phyloP scores from a whole-genome alignment of 2,797 vertebrate genomes.

The Pyrocephalus nanus region DNA sequence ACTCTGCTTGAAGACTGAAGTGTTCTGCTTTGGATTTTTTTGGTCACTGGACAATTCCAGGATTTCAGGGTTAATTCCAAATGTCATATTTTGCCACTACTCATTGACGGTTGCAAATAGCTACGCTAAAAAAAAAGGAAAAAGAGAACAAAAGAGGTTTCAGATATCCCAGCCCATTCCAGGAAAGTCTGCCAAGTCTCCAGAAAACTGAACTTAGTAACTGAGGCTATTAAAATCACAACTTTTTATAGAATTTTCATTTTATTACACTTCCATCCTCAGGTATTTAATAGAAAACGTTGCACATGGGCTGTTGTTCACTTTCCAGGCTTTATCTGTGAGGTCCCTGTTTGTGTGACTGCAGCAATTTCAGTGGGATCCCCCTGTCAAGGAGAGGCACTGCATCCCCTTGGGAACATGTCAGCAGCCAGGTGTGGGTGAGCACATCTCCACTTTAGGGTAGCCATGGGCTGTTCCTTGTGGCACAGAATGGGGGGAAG shows the following conservation, averaged over 20 bases:
- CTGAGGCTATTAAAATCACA: constrained; percentile 54
- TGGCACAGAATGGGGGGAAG: background rate
- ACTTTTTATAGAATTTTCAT: constrained; percentile 45
- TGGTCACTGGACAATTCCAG: background rate
- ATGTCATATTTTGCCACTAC: background rate
- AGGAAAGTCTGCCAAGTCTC: constrained; percentile 38
- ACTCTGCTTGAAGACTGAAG: background rate
- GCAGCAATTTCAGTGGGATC: background rate
- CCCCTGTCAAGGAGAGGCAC: accelerated
- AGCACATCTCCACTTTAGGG: accelerated
- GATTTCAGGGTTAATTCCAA: constrained; percentile 22
- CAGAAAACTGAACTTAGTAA: constrained; percentile 27
- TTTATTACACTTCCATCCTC: constrained; percentile 5
- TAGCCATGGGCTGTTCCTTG: background rate
- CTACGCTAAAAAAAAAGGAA: background rate
- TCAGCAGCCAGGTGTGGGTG: accelerated
- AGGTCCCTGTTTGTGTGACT: background rate
- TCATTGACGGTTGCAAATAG: background rate
- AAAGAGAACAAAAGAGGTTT: constrained; percentile 52
- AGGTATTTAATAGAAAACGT: background rate
- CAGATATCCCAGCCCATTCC: constrained; percentile 14
- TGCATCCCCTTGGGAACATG: background rate
- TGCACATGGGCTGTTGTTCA: background rate
- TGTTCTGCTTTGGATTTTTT: background rate
- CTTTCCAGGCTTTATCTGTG: background rate